A percentile compares a stretch with the other conserved stretches of the same genome.
Evolutionary conservation across 2,797 vertebrate species (phyloP).

Genomic region (Nyctibius grandis): DNA sequence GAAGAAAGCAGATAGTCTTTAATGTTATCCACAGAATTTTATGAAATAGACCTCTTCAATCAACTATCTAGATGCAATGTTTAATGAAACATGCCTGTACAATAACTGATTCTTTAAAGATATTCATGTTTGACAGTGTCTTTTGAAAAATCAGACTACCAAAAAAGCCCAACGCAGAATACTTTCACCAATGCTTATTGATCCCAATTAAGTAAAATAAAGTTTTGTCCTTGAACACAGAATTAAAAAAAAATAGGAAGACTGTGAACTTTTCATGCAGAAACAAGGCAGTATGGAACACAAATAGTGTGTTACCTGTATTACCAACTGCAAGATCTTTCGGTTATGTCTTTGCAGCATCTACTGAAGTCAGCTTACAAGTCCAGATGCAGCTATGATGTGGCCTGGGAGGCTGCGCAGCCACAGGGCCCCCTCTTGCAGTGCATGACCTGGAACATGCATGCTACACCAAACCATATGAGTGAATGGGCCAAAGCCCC

Average conservation of each 20-base stretch:
- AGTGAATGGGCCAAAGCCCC: background rate
- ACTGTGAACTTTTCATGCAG: background rate
- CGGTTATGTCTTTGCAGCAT: background rate
- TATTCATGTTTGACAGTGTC: background rate
- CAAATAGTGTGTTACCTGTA: background rate
- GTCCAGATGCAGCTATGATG: background rate
- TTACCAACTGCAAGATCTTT: background rate
- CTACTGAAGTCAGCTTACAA: background rate
- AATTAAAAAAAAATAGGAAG: background rate
- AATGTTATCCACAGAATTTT: background rate
- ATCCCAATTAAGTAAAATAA: background rate
- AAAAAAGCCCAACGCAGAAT: background rate
- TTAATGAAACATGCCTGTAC: background rate
- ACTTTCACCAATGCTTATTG: background rate
- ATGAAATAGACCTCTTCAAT: background rate
- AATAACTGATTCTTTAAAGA: background rate
- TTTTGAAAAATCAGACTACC: background rate
- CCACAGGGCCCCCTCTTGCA: background rate
- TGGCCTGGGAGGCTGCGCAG: background rate
- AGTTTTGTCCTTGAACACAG: background rate
- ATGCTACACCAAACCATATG: accelerated
- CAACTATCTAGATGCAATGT: background rate
- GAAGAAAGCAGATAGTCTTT: background rate
- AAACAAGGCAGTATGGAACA: background rate
- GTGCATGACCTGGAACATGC: background rate